These are phyloP conservation scores for Carcina quercana DNA, from an alignment of 2,888 invertebrate species.

Conservation along the genomic window DNA sequence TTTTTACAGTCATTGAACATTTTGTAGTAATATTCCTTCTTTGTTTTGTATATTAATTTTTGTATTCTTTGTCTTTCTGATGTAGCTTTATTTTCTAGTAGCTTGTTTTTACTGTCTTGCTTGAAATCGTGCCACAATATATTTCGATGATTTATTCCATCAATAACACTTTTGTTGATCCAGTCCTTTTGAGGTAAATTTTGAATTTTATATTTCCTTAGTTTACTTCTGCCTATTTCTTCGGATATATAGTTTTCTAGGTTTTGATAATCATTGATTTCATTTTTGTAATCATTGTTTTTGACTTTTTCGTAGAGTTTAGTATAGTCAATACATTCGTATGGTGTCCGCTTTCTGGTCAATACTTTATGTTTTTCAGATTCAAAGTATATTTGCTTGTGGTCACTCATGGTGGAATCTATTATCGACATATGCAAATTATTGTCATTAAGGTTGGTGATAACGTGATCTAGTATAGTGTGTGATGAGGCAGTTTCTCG, in stretches of 20 bases:
- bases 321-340: conserved; percentile 4
- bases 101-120: conserved; percentile 9
- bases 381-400: conserved; percentile 10
- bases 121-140: conserved; percentile 13
- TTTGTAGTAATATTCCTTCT: conserved; percentile 11
- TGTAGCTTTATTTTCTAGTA: conserved; percentile 6
- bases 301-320: conserved; percentile 1
- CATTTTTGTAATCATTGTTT: not conserved
- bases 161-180: conserved; percentile 18
- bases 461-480: conserved; percentile 8
- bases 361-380: not conserved
- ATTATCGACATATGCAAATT: conserved; percentile 6
- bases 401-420: conserved; percentile 8
- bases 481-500: conserved; percentile 2
- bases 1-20: conserved; percentile 11
- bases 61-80: conserved; percentile 8
- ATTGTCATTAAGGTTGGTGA: conserved; percentile 4
- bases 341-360: not conserved
- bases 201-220: conserved; percentile 13
- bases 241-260: not conserved
- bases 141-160: conserved; percentile 17
- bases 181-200: conserved; percentile 18
- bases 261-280: not conserved
- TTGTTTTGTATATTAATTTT: conserved; percentile 6
- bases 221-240: conserved; percentile 10